These are phyloP conservation scores for Fringilla coelebs DNA, from an alignment of 2,797 vertebrate genomes.

Conservation along the genomic window DNA sequence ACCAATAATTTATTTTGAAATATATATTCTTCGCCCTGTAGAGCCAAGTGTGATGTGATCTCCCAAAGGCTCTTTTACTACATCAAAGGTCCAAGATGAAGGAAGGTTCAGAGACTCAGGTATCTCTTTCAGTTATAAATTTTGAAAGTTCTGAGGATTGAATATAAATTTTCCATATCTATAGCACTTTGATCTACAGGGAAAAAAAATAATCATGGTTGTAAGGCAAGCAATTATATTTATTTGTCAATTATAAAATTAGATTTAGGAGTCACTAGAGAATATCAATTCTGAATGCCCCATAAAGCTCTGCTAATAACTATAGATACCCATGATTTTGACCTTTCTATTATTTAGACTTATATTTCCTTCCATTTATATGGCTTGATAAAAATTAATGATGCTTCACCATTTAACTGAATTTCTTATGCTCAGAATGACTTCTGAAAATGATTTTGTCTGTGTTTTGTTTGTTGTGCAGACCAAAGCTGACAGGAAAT, in stretches of 20 bases:
- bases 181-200: neutral
- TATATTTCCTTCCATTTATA: neutral
- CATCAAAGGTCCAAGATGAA: neutral
- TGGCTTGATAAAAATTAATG: conserved; percentile 40
- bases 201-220: neutral
- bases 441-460: neutral
- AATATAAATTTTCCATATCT: neutral
- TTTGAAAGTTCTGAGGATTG: neutral
- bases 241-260: conserved; percentile 38
- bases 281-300: conserved; percentile 2
- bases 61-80: neutral
- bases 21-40: neutral
- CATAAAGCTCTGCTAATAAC: conserved; percentile 35
- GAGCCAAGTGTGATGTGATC: neutral
- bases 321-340: neutral
- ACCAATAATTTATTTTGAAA: fast-evolving
- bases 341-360: conserved; percentile 31
- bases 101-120: neutral
- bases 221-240: neutral
- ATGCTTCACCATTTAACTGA: neutral
- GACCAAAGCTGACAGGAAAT: neutral
- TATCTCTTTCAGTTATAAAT: neutral
- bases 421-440: neutral
- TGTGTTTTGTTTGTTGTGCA: neutral
- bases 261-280: neutral